phyloP scores from a whole-genome alignment of 2,113 vertebrate genomes.

The Aythya baeri region DNA sequence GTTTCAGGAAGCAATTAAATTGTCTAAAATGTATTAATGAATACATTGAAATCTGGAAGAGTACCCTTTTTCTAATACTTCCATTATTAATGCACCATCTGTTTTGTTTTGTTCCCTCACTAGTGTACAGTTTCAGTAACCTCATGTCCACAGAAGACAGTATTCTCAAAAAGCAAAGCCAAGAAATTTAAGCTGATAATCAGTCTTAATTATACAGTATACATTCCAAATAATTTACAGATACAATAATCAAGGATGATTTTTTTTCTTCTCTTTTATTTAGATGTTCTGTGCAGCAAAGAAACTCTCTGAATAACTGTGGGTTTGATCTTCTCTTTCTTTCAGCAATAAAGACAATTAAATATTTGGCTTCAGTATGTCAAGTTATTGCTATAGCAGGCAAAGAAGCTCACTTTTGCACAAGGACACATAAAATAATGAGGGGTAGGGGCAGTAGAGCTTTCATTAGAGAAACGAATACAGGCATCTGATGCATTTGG shows the following conservation, averaged over 20 bases:
- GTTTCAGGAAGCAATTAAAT: slow-evolving; percentile 83
- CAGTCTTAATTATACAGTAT: slow-evolving; percentile 60
- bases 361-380: slow-evolving; percentile 42
- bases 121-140: slow-evolving; percentile 65
- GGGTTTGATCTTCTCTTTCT: slow-evolving; percentile 50
- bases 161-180: slow-evolving; percentile 66
- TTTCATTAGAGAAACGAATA: slow-evolving; percentile 26
- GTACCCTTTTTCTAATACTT: slow-evolving; percentile 72
- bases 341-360: slow-evolving; percentile 48
- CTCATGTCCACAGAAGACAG: slow-evolving; percentile 66
- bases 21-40: slow-evolving; percentile 83
- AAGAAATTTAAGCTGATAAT: slow-evolving; percentile 66
- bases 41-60: slow-evolving; percentile 79
- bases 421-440: not conserved
- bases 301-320: not conserved
- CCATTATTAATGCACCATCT: slow-evolving; percentile 80
- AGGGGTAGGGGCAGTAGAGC: not conserved
- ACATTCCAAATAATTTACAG: slow-evolving; percentile 55
- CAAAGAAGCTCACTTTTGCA: slow-evolving; percentile 1
- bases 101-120: slow-evolving; percentile 73
- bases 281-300: not conserved
- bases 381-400: slow-evolving; percentile 16
- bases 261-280: not conserved
- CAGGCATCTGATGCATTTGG: slow-evolving; percentile 26
- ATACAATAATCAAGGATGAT: slow-evolving; percentile 28